These are phyloP conservation scores for Australoheros scitulus DNA, from an alignment of 2,113 vertebrate species.

Conservation along the genomic window DNA sequence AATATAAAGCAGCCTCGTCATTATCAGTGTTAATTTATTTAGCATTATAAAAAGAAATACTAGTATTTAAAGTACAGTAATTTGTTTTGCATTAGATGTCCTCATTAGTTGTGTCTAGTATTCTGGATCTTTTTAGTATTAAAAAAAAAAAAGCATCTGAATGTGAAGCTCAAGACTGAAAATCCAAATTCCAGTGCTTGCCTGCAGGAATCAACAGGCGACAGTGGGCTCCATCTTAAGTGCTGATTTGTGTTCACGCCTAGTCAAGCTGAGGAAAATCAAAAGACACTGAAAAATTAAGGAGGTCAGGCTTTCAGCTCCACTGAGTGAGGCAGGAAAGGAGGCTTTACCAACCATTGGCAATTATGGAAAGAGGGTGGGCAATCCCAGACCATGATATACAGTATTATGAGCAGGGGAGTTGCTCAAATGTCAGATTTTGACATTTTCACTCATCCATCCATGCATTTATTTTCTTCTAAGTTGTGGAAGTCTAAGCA, in stretches of 20 bases:
- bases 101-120: fast-evolving
- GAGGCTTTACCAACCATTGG: constrained; percentile 41
- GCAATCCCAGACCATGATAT: constrained; percentile 1
- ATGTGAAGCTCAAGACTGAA: neutral
- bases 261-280: constrained; percentile 67
- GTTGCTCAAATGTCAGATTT: neutral
- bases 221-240: constrained; percentile 28
- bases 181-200: constrained; percentile 14
- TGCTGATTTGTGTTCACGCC: constrained; percentile 56
- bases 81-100: neutral
- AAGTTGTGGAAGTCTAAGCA: neutral
- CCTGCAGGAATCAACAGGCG: constrained; percentile 53
- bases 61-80: neutral
- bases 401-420: neutral
- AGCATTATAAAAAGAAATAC: neutral
- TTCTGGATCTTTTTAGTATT: neutral
- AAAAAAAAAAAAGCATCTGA: neutral
- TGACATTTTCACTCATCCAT: neutral
- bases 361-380: constrained; percentile 50
- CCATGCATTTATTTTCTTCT: neutral
- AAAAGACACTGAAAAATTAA: constrained; percentile 68
- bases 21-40: neutral
- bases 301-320: constrained; percentile 63
- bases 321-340: constrained; percentile 15
- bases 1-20: neutral